Conservation (phyloP, 2,888 invertebrate genomes). For the Parnassius orleans region DNA sequence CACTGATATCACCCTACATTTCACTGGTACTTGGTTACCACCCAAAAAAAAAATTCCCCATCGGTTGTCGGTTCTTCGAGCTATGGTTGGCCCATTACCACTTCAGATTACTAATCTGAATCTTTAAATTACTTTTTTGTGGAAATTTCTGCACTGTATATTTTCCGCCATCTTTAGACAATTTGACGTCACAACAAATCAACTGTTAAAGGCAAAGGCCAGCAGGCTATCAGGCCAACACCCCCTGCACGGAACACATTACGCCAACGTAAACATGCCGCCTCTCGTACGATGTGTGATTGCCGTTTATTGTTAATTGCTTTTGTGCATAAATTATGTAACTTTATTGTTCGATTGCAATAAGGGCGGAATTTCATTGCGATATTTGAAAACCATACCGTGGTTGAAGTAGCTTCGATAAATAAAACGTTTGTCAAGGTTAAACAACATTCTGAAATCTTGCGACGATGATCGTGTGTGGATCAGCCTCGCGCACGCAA, state of each 20-base stretch:
- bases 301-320: constrained; percentile 8
- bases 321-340: constrained; percentile 15
- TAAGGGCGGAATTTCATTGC: not conserved
- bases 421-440: too few relatives aligned
- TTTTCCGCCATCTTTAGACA: constrained; percentile 8
- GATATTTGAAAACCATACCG: too few relatives aligned
- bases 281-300: constrained; percentile 3
- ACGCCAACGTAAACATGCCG: constrained; percentile 7
- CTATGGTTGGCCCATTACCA: too few relatives aligned
- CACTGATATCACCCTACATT: too few relatives aligned
- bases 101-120: too few relatives aligned
- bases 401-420: too few relatives aligned
- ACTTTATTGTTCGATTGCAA: constrained; percentile 13
- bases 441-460: too few relatives aligned
- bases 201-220: constrained; percentile 16
- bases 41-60: too few relatives aligned
- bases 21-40: too few relatives aligned
- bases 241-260: constrained; percentile 22
- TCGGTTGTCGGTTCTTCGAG: too few relatives aligned
- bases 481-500: too few relatives aligned
- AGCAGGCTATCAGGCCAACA: constrained; percentile 23
- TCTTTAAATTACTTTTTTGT: not conserved
- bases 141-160: constrained; percentile 6
- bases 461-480: too few relatives aligned
- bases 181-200: constrained; percentile 20